Base-by-base conservation (phyloP, 2,797 vertebrate genomes). In the Crocodylus rhombifer region DNA sequence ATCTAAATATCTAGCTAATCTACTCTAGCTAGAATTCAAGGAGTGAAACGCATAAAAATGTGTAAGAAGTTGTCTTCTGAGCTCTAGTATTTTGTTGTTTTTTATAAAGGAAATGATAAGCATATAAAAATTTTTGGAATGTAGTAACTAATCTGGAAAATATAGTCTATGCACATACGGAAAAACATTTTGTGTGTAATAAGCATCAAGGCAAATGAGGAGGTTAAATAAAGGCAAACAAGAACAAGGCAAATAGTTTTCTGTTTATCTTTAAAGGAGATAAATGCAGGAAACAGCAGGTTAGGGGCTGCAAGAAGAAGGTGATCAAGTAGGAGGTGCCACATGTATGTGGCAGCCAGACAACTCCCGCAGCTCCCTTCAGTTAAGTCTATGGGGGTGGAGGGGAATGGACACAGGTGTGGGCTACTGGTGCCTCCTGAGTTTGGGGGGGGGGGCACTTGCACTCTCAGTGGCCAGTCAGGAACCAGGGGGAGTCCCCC, bases 161-260 rank as follows among this genome's bases (percentile, higher is more conserved):
- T 58, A 69, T 61, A 78, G n/a, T 17, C 14, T 21, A 25, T 11
- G 33, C 77, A 3, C 60, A 4, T n/a, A 23, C n/a, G 42, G 42
- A 69, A 60, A n/a, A 73, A 92, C 73, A 69, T 62, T 73, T n/a
- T 17, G 30, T 8, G 63, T 78, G 81, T 73, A 69, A 80, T 23
- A 69, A 82, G 42, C 42, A 26, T 67, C 57, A 30, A 4, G 26
- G 61, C 28, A 33, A 86, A 89, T 64, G 9, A 73, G 61, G 56
- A 69, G 94, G 64, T 86, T 90, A 94, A 92, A 21, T 33, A 76
- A 73, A 91, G 18, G 63, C 90, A 73, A 76, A 64, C 42, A 36
- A 83, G 79, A 78, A 89, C 25, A 61, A 17, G 51, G 14, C 28
- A 88, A 93, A 30, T 36, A 2, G 65, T 28, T 51, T 51, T 51